Evolutionary conservation across 1,140 invertebrate species (phyloP).

Genomic region (Bombus sylvicola): DNA sequence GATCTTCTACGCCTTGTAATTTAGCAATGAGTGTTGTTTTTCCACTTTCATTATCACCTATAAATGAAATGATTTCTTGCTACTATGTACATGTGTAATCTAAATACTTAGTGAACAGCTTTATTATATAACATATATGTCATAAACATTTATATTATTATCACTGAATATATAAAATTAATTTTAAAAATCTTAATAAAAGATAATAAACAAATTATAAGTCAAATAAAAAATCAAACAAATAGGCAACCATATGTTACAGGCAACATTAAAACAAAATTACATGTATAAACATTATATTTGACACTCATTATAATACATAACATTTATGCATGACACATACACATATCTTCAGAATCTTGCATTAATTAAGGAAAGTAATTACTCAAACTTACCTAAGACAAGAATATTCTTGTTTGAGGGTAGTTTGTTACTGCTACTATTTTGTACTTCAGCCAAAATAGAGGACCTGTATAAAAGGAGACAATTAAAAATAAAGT

Average conservation of each 20-base stretch:
- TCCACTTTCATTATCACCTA: constrained; percentile 97
- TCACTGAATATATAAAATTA: not conserved
- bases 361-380: constrained; percentile 1
- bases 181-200: not conserved
- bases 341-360: not conserved
- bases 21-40: constrained; percentile 98
- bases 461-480: constrained; percentile 92
- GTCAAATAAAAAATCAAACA: not conserved
- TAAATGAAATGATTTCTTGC: constrained; percentile 52
- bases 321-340: not conserved
- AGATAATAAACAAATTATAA: not conserved
- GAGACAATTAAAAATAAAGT: constrained; percentile 35
- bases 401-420: constrained; percentile 96
- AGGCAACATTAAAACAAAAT: not conserved
- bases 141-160: not conserved
- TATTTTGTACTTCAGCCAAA: constrained; percentile 96
- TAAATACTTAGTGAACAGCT: not conserved
- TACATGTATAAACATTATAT: not conserved
- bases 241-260: not conserved
- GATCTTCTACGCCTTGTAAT: constrained; percentile 96
- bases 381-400: constrained; percentile 84
- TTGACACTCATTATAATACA: not conserved
- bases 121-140: not conserved
- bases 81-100: not conserved
- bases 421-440: constrained; percentile 95